Evolutionary conservation across 2,888 invertebrate genomes (phyloP), one percentile per base, ranked within the genome.

Genomic region (Leucophora obtusa): DNA sequence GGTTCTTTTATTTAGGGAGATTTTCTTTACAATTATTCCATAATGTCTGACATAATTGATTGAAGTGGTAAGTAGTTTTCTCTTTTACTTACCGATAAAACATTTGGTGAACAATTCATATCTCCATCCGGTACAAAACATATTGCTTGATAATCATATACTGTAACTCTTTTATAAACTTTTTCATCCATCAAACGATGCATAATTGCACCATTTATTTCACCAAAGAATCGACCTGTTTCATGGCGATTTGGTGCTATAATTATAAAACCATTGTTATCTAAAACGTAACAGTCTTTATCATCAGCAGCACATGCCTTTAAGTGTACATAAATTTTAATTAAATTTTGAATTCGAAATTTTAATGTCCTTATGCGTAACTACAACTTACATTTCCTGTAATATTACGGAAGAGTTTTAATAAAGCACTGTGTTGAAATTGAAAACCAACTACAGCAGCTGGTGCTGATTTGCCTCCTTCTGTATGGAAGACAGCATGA

Each of bases 111-210:
- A 15, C 92, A 91, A 85, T 93, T 95, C 15, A 92, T 91, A 5
- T 92, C 92, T 79, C 92, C 92, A 83, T 92, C 93, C 66, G 92
- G 92, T 82, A 94, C 93, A 85, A 96, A 95, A 89, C 97, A 97
- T 18, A 97, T 96, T 0, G 95, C 96, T 90, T 97, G 97, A 87
- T 97, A 97, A 89, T 97, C 97, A 83, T 94, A 94, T 70, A 97
- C 93, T 70, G 93, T 92, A 11, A 96, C 93, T 71, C 93, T 92
- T 84, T 93, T 94, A 89, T 93, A 97, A 43, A 97, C 94, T 9
- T 93, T 93, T 79, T 95, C 94, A 76, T 93, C 92, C 0, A 97
- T 92, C 63, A 96, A 90, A 84, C 92, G 93, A 72, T 92, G 91
- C 95, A 97, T 96, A 24, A 97, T 93, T 56, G 94, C 93, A 2